phyloP scores from a whole-genome alignment of 2,888 invertebrate species.

The Encarsia formosa region DNA sequence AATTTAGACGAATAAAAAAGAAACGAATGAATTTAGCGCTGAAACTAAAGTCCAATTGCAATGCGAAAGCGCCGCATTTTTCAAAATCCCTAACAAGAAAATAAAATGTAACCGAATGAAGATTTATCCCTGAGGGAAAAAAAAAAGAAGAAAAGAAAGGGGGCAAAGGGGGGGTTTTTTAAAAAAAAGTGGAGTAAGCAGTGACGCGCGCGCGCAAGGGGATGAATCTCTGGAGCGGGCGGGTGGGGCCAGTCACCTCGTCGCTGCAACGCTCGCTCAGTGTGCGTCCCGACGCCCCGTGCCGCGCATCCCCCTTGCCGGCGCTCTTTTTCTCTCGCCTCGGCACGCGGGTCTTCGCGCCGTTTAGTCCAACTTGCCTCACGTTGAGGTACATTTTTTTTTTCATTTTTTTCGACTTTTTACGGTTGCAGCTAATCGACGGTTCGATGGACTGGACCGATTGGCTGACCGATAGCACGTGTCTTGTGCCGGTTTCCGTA shows the following conservation, averaged over 20 bases:
- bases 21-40: no score
- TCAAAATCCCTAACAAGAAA: no score
- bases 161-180: no score
- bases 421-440: no score
- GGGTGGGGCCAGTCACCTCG: conserved; percentile 44
- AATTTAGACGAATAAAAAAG: no score
- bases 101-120: background rate
- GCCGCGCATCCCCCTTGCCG: background rate
- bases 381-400: background rate
- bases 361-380: background rate
- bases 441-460: no score
- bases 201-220: conserved; percentile 36
- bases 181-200: background rate
- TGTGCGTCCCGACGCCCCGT: conserved; percentile 44
- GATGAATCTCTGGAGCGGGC: conserved; percentile 45
- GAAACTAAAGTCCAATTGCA: no score
- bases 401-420: background rate
- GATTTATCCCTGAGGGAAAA: no score
- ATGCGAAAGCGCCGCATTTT: no score
- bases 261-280: conserved; percentile 32
- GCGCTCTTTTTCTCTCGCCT: background rate
- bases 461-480: no score
- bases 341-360: background rate
- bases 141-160: no score
- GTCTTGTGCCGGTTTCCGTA: no score